Evolutionary conservation across 2,797 vertebrate genomes (phyloP).

Genomic region (Setipinna tenuifilis): DNA sequence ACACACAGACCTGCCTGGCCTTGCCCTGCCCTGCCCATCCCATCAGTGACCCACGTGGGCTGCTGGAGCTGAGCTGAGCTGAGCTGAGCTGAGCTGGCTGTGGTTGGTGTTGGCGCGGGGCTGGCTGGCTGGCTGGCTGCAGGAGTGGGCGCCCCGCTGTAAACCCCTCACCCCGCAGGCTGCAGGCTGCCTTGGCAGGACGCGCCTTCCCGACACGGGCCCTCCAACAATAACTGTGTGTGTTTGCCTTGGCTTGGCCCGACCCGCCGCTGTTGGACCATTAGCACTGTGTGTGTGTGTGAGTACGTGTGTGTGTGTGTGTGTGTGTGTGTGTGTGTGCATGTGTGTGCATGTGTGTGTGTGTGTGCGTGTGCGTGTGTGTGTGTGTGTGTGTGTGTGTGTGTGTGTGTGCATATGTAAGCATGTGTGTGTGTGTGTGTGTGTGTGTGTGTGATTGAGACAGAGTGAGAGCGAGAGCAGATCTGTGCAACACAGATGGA

Average conservation of each 20-base stretch:
- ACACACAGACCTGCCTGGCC: too few relatives aligned
- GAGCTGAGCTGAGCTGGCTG: not conserved
- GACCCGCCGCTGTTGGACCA: not conserved
- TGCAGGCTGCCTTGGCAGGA: not conserved
- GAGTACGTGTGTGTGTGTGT: slow-evolving; percentile 1
- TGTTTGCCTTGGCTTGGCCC: slow-evolving; percentile 54
- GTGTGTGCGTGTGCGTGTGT: not conserved
- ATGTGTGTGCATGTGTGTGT: not conserved
- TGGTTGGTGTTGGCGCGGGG: not conserved
- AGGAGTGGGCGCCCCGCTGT: not conserved
- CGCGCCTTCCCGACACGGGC: slow-evolving; percentile 31
- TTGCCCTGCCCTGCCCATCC: not conserved
- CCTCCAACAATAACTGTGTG: slow-evolving; percentile 55
- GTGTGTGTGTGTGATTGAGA: too few relatives aligned
- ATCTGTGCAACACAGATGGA: slow-evolving; percentile 39
- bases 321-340: not conserved
- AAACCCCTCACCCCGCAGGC: slow-evolving; percentile 7
- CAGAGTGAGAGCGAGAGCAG: too few relatives aligned
- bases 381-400: too few relatives aligned
- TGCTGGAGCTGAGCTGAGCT: not conserved
- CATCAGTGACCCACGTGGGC: not conserved
- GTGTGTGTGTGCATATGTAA: too few relatives aligned
- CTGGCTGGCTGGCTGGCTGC: too few relatives aligned
- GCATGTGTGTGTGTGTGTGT: too few relatives aligned
- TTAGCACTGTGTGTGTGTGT: slow-evolving; percentile 25